Conservation (phyloP, 1,140 invertebrate genomes). For the Aradophagus sp. region DNA sequence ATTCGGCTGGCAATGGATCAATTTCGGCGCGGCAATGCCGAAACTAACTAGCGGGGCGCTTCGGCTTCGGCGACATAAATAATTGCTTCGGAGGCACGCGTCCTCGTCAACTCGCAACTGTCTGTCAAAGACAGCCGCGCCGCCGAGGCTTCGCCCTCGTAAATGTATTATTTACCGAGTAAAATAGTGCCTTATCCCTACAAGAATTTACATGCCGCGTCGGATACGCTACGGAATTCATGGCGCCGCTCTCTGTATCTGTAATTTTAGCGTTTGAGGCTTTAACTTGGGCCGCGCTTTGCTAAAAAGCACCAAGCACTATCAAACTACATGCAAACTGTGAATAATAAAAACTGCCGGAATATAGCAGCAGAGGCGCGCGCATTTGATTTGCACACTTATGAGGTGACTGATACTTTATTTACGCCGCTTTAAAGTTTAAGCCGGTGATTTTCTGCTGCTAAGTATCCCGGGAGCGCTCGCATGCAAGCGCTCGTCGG, state of each 20-base stretch:
- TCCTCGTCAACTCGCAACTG: constrained; percentile 45
- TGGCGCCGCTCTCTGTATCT: constrained; percentile 39
- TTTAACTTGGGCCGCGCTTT: constrained; percentile 26
- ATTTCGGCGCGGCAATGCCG: background rate
- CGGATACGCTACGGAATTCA: constrained; percentile 48
- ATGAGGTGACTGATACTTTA: constrained; percentile 34
- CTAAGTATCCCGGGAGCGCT: constrained; percentile 12
- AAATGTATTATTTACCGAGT: constrained; percentile 55
- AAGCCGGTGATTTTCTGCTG: constrained; percentile 17
- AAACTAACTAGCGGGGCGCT: constrained; percentile 15
- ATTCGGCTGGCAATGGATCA: constrained; percentile 12
- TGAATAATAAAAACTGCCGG: constrained; percentile 39
- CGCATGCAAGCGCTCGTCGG: too few relatives aligned
- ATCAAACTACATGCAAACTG: constrained; percentile 32
- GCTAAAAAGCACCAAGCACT: constrained; percentile 40
- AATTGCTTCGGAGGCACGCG: constrained; percentile 22
- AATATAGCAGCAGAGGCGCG: constrained; percentile 12
- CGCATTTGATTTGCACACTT: constrained; percentile 37
- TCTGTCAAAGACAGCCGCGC: constrained; percentile 45
- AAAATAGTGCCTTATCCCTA: constrained; percentile 46
- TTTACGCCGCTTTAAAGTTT: constrained; percentile 26
- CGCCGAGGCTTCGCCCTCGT: constrained; percentile 27
- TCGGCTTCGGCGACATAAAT: constrained; percentile 24
- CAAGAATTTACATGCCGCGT: constrained; percentile 41
- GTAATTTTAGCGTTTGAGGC: constrained; percentile 45